phyloP scores from a whole-genome alignment of 2,888 invertebrate species.

The Drosophila rubida region DNA sequence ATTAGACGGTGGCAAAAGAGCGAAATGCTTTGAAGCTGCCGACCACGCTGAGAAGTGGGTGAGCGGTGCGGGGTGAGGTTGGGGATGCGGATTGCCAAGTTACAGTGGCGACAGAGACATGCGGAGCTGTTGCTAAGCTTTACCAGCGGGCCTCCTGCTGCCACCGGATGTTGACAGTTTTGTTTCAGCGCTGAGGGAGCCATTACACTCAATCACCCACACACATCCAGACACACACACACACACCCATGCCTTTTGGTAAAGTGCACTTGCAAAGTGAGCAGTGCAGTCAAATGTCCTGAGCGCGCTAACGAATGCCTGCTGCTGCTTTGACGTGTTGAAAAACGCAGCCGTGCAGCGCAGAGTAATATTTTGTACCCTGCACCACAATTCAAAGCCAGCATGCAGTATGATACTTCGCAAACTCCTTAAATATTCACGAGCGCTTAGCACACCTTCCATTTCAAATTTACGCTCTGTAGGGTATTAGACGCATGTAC shows the following conservation, averaged over 20 bases:
- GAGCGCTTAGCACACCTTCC: too few species aligned
- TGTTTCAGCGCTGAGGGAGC: conserved; percentile 70
- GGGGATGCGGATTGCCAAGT: neutral
- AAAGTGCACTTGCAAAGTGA: conserved; percentile 51
- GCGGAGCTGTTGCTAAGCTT: conserved; percentile 7
- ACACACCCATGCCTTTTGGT: conserved; percentile 21
- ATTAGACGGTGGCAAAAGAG: conserved; percentile 65
- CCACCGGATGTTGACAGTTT: conserved; percentile 60
- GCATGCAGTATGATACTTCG: too few species aligned
- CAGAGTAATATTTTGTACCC: neutral
- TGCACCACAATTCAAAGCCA: too few species aligned
- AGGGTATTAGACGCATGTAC: conserved; percentile 5
- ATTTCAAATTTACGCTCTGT: too few species aligned
- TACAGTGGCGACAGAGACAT: neutral
- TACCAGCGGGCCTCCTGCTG: conserved; percentile 9
- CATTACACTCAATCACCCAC: conserved; percentile 54
- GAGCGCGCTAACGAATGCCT: conserved; percentile 52
- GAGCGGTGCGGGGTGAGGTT: neutral
- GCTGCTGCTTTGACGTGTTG: conserved; percentile 69
- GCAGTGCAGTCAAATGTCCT: conserved; percentile 39
- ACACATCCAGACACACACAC: conserved; percentile 24
- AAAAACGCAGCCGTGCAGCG: conserved; percentile 52
- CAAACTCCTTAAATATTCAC: too few species aligned
- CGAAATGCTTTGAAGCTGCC: conserved; percentile 43
- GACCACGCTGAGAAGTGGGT: conserved; percentile 16